phyloP scores from a whole-genome alignment of 1,140 invertebrate genomes.

The Drosophila micromelanica region DNA sequence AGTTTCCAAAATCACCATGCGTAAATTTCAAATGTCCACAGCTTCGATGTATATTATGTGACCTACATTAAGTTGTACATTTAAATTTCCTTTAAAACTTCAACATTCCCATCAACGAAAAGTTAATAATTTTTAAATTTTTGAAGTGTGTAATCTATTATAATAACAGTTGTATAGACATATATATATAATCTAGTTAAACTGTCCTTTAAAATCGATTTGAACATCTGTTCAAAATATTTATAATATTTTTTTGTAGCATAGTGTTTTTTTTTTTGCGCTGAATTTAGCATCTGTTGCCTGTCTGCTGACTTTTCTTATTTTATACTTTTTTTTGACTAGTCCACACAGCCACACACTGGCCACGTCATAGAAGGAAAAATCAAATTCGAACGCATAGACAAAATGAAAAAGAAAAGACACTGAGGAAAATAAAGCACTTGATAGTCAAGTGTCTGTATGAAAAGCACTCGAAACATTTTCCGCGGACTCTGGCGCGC shows the following conservation, averaged over 20 bases:
- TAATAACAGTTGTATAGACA: no score
- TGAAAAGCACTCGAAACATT: conserved; percentile 81
- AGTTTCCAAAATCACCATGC: no score
- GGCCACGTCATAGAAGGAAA: conserved; percentile 25
- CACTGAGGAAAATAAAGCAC: conserved; percentile 59
- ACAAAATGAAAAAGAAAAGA: not conserved
- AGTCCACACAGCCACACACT: conserved; percentile 47
- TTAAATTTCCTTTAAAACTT: no score
- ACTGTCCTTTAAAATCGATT: no score
- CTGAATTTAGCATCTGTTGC: conserved; percentile 12
- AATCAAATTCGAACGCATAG: not conserved
- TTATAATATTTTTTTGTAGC: not conserved
- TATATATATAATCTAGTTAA: no score
- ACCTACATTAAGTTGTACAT: no score
- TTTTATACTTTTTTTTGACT: conserved; percentile 18
- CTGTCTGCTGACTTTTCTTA: conserved; percentile 14
- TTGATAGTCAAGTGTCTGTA: conserved; percentile 81
- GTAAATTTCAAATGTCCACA: no score
- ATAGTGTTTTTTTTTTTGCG: conserved; percentile 5
- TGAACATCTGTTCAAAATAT: not conserved
- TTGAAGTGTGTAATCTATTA: no score
- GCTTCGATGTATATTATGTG: no score
- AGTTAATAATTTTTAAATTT: no score
- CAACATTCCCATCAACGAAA: no score
- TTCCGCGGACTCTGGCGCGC: conserved; percentile 70